Conservation (phyloP, 2,113 vertebrate genomes). For the Oryzias curvinotus region DNA sequence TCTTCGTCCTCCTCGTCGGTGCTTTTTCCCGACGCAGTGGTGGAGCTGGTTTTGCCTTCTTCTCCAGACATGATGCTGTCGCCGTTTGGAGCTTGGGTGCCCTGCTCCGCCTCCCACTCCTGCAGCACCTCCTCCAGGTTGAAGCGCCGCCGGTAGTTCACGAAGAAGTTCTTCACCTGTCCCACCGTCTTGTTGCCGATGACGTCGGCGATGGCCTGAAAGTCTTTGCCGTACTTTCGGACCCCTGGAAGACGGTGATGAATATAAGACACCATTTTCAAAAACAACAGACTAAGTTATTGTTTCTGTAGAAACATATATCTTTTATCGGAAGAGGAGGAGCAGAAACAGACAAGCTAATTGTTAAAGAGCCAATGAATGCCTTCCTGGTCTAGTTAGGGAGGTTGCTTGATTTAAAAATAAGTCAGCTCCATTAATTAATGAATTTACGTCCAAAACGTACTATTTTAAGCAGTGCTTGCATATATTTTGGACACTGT, state of each 20-base stretch:
- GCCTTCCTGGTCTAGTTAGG: no score
- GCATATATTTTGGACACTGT: no score
- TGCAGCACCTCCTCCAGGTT: constrained; percentile 99
- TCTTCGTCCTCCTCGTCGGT: constrained; percentile 98
- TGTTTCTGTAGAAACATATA: no score
- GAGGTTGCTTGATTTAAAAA: no score
- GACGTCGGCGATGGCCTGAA: constrained; percentile 99
- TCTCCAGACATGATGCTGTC: constrained; percentile 90
- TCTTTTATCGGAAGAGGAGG: no score
- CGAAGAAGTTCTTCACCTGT: constrained; percentile 99
- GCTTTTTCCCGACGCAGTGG: constrained; percentile 94
- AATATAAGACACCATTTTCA: neutral
- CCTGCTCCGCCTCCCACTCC: constrained; percentile 99
- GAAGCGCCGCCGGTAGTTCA: constrained; percentile 99
- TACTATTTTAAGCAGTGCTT: no score
- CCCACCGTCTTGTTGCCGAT: constrained; percentile 99
- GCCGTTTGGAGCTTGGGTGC: constrained; percentile 90
- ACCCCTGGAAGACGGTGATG: constrained; percentile 80
- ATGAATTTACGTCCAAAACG: no score
- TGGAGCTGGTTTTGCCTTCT: constrained; percentile 92
- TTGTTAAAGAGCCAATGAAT: no score
- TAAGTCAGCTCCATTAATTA: no score
- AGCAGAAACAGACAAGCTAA: no score
- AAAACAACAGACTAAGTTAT: neutral
- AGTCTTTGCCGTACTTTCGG: constrained; percentile 98